Evolutionary conservation across 2,888 invertebrate genomes (phyloP), one percentile per base, ranked within the genome.

Genomic region (Eupithecia exiguata): DNA sequence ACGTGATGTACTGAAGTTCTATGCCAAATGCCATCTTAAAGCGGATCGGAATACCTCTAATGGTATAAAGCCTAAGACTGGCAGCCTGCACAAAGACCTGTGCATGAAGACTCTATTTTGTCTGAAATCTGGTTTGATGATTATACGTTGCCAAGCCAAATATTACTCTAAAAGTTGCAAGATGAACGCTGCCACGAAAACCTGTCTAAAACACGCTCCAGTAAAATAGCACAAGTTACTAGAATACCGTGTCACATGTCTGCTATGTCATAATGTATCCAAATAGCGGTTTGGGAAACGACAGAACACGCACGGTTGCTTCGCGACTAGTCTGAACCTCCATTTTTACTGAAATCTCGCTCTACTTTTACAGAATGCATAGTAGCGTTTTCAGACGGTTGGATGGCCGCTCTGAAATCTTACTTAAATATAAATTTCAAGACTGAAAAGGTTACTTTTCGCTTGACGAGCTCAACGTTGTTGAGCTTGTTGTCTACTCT

Each of bases 1-100:
- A 58, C 68, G 61, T 70, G 74, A 70, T 71, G 73, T 68, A 66
- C 72, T 71, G 68, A 35, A 68, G 73, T 65, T 65, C 63, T 62
- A 71, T 69, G 66, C 58, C 38, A 73, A 69, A 68, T 61, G 63
- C 69, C 68, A 70, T 46, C 58, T 74, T 68, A 61, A 62, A 36
- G 46, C 46, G 46, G 71, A 61, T 25, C 58, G 46, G 66, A 53
- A 70, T 70, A 53, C 40, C 43, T 46, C 35, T 43, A 40, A 66
- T 66, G 66, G 40, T 66, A 21, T 43, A 58, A 25, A 38, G 21
- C 66, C 21, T 16, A 43, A 66, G 12, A 40, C 25, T 16, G 66
- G 25, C 12, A n/a, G n/a, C 40, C 40, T 40, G 21, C 16, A 21
- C 40, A 9, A 18, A 65, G 40, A n/a, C 2, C 62, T 18, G 35